Conservation (phyloP, 2,797 vertebrate species). For the Clarias platycephalus region DNA sequence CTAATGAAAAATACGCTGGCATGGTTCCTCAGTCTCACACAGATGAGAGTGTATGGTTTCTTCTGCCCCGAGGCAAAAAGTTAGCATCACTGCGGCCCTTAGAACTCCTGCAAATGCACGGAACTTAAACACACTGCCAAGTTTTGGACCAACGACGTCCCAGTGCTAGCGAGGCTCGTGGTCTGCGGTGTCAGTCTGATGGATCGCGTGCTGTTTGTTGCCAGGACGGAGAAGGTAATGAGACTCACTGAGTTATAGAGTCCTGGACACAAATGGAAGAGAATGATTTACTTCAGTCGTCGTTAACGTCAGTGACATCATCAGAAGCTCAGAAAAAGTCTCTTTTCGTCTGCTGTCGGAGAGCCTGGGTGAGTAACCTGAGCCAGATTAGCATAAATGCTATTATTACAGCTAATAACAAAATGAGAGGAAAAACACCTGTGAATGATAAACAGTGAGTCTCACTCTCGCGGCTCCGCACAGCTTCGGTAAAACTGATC, state of each 20-base stretch:
- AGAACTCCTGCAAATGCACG: not conserved
- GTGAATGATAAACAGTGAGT: not conserved
- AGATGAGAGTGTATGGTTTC: not conserved
- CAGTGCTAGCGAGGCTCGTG: not conserved
- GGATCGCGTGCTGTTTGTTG: constrained; percentile 7
- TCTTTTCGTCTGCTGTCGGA: too few species aligned
- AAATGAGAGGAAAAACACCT: not conserved
- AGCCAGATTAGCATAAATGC: not conserved
- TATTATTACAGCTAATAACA: not conserved
- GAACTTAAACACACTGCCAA: not conserved
- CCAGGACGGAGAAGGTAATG: not conserved
- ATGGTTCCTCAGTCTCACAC: not conserved
- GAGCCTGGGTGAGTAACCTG: not conserved
- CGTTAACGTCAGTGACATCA: not conserved
- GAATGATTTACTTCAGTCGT: not conserved
- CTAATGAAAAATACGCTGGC: not conserved
- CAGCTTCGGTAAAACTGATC: not conserved
- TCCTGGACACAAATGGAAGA: not conserved
- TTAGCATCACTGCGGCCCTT: not conserved
- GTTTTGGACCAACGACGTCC: not conserved
- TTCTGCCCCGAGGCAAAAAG: not conserved
- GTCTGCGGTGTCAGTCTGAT: not conserved
- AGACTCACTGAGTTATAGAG: constrained; percentile 13
- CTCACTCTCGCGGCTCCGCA: not conserved
- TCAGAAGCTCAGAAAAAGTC: not conserved